Evolutionary conservation across 2,888 invertebrate genomes (phyloP).

Genomic region (Aplocera efformata): DNA sequence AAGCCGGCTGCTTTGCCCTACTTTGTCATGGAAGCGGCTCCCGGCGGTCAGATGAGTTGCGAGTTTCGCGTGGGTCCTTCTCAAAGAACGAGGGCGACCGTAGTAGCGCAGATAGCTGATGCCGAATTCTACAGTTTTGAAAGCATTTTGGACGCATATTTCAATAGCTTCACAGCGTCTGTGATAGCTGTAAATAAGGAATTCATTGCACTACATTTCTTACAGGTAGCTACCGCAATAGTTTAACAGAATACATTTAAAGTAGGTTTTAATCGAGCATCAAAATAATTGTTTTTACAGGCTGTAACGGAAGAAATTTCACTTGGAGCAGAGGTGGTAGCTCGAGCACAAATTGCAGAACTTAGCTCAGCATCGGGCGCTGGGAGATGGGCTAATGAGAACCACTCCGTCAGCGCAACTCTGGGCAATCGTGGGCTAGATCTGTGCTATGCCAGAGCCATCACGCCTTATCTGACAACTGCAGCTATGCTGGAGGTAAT

Average conservation of each 20-base stretch:
- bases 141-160: conserved; percentile 67
- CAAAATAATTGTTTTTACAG: conserved; percentile 32
- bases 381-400: conserved; percentile 55
- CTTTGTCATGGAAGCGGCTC: conserved; percentile 72
- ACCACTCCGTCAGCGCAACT: conserved; percentile 66
- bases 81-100: conserved; percentile 53
- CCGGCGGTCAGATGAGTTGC: conserved; percentile 71
- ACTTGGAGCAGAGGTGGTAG: conserved; percentile 67
- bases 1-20: conserved; percentile 58
- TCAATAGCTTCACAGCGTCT: conserved; percentile 59
- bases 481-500: conserved; percentile 69
- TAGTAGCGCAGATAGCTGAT: conserved; percentile 66
- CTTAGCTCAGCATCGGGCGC: conserved; percentile 67
- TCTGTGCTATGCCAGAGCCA: conserved; percentile 61
- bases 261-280: no score
- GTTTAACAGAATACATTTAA: no score
- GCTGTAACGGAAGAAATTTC: conserved; percentile 58
- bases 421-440: conserved; percentile 71
- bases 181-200: conserved; percentile 70
- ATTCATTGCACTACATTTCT: conserved; percentile 68
- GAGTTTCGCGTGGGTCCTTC: conserved; percentile 66
- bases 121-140: conserved; percentile 66
- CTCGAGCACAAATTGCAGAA: conserved; percentile 56
- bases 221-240: conserved; percentile 47
- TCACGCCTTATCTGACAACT: conserved; percentile 65